These are phyloP conservation scores for Zootermopsis nevadensis DNA, from an alignment of 2,888 invertebrate species.

Conservation along the genomic window DNA sequence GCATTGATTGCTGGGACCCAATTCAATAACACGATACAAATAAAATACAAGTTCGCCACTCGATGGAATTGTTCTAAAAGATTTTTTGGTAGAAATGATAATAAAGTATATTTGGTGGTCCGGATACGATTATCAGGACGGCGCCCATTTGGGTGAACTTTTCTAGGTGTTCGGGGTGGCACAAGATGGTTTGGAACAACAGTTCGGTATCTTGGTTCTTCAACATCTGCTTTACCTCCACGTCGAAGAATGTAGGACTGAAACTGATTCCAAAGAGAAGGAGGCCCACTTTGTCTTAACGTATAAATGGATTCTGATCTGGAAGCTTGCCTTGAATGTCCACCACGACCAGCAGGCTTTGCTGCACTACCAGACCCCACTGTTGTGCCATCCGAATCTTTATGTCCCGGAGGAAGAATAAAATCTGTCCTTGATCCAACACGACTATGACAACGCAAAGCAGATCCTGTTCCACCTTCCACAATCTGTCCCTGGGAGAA, in stretches of 20 bases:
- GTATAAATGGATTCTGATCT: conserved; percentile 92
- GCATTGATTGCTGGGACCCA: conserved; percentile 96
- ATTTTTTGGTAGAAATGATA: conserved; percentile 96
- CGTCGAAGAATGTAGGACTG: conserved; percentile 72
- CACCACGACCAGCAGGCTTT: conserved; percentile 64
- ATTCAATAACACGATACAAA: conserved; percentile 94
- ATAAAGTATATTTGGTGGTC: conserved; percentile 93
- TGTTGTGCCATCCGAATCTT: conserved; percentile 69
- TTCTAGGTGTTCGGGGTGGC: conserved; percentile 81
- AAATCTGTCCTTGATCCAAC: conserved; percentile 90
- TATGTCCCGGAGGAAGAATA: conserved; percentile 87
- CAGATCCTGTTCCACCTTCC: conserved; percentile 55
- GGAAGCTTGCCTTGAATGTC: conserved; percentile 87
- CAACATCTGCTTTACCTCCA: conserved; percentile 65
- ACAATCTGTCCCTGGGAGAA: conserved; percentile 87
- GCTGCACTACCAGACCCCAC: conserved; percentile 66
- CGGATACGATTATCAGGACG: conserved; percentile 86
- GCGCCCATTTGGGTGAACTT: conserved; percentile 86
- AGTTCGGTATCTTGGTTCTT: conserved; percentile 76
- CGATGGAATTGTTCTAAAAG: conserved; percentile 97
- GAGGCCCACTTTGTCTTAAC: conserved; percentile 75
- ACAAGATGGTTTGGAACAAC: conserved; percentile 89
- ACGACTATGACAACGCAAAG: conserved; percentile 77
- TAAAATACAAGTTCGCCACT: conserved; percentile 97
- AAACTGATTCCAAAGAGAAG: conserved; percentile 78